A percentile compares a stretch with the other conserved stretches of the same genome.
Evolutionary conservation across 1,140 invertebrate species (phyloP).

Genomic region (Diorhabda carinulata): DNA sequence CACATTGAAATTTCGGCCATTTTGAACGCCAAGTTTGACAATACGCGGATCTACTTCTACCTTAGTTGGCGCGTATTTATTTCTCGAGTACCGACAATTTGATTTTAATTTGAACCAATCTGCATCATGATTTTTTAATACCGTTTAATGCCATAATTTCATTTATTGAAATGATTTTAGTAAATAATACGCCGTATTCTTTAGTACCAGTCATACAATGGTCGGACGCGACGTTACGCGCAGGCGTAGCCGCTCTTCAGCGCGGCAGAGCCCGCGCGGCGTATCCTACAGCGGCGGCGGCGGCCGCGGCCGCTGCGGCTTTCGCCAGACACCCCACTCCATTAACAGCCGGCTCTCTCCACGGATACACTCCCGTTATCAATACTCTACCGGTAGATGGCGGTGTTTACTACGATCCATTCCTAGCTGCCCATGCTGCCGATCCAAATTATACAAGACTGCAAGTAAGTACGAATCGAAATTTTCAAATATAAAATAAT

Average conservation of each 20-base stretch:
- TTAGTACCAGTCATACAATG: slow-evolving; percentile 79
- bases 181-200: slow-evolving; percentile 31
- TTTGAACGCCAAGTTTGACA: too few species aligned
- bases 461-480: slow-evolving; percentile 61
- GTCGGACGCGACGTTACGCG: slow-evolving; percentile 65
- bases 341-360: slow-evolving; percentile 62
- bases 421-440: slow-evolving; percentile 81
- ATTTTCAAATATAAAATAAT: too few species aligned
- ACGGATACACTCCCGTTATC: slow-evolving; percentile 68
- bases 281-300: slow-evolving; percentile 68
- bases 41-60: too few species aligned
- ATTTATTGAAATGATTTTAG: slow-evolving; percentile 11
- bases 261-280: slow-evolving; percentile 63
- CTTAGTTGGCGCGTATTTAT: too few species aligned
- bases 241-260: slow-evolving; percentile 67
- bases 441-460: slow-evolving; percentile 85
- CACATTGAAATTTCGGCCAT: too few species aligned
- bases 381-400: slow-evolving; percentile 46
- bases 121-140: slow-evolving; percentile 3
- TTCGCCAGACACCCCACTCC: slow-evolving; percentile 69
- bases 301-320: slow-evolving; percentile 64
- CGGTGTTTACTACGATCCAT: slow-evolving; percentile 94
- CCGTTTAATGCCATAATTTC: not conserved
- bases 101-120: not conserved
- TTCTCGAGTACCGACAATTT: too few species aligned